Evolutionary conservation across 2,113 vertebrate species (phyloP).

Genomic region (Pardalotus punctatus): DNA sequence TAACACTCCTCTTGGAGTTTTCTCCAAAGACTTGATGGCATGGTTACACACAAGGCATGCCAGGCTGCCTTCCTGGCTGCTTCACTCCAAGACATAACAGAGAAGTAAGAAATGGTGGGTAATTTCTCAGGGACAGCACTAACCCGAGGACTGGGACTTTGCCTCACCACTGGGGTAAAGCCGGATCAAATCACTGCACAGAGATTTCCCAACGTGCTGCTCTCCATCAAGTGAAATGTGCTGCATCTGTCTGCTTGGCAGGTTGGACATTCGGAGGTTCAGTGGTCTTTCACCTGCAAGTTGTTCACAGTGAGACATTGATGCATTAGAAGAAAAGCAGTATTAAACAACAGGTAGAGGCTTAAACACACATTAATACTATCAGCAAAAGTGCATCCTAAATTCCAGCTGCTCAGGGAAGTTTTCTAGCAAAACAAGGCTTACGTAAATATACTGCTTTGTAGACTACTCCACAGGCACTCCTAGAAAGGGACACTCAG

Average conservation of each 20-base stretch:
- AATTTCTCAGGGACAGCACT: not conserved
- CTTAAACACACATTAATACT: not conserved
- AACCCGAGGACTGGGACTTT: slow-evolving; percentile 80
- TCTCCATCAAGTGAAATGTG: slow-evolving; percentile 77
- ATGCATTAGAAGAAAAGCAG: not conserved
- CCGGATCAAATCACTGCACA: slow-evolving; percentile 86
- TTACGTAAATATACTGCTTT: not conserved
- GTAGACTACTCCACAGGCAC: not conserved
- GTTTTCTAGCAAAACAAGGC: not conserved
- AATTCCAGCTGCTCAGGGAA: not conserved
- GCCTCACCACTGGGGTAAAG: slow-evolving; percentile 80
- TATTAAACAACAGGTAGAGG: not conserved
- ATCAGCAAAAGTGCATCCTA: not conserved
- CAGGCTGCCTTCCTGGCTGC: not conserved
- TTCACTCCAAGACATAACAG: not conserved
- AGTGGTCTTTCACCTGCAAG: slow-evolving; percentile 86
- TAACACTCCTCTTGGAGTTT: not conserved
- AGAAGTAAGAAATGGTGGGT: not conserved
- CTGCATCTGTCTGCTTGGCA: slow-evolving; percentile 75
- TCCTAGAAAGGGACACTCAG: not conserved
- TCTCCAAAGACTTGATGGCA: not conserved
- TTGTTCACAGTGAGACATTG: not conserved
- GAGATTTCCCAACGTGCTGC: slow-evolving; percentile 78
- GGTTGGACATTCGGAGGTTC: slow-evolving; percentile 84
- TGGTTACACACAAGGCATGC: not conserved